Evolutionary conservation across 37 sponge, comb jelly and placozoan species (phyloP).

Genomic region (Eunapius fragilis): DNA sequence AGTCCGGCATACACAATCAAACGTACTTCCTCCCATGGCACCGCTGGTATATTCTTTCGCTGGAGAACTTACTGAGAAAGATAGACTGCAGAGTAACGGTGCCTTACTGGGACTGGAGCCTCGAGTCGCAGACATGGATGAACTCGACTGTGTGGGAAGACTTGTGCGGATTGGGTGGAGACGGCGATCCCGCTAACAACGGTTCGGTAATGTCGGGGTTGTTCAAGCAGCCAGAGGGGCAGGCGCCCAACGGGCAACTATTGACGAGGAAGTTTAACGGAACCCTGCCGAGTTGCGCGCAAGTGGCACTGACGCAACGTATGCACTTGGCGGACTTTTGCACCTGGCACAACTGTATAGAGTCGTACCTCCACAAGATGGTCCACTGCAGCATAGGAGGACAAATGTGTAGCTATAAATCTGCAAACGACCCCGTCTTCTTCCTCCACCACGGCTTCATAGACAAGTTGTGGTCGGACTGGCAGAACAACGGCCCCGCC

Average conservation of each 20-base stretch:
- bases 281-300: constrained; percentile 16
- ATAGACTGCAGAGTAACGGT: constrained; percentile 51
- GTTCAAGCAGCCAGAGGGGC: constrained; percentile 23
- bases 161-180: constrained; percentile 37
- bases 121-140: constrained; percentile 28
- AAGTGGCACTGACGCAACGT: constrained; percentile 6
- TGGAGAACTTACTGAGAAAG: constrained; percentile 45
- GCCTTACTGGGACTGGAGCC: constrained; percentile 73
- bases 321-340: constrained; percentile 9
- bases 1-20: constrained; percentile 28
- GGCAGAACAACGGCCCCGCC: constrained; percentile 38
- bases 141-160: constrained; percentile 42
- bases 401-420: constrained; percentile 39
- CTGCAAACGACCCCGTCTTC: constrained; percentile 57
- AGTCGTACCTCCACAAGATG: constrained; percentile 22
- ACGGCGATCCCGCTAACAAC: constrained; percentile 16
- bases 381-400: constrained; percentile 51
- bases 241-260: not conserved
- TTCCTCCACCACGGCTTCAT: constrained; percentile 61
- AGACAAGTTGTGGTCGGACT: constrained; percentile 57
- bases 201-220: constrained; percentile 25
- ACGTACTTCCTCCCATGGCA: constrained; percentile 50
- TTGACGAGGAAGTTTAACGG: constrained; percentile 21
- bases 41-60: constrained; percentile 50
- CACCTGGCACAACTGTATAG: constrained; percentile 12